Evolutionary conservation across 1,140 invertebrate genomes (phyloP).

Genomic region (Campoletis sonorensis): DNA sequence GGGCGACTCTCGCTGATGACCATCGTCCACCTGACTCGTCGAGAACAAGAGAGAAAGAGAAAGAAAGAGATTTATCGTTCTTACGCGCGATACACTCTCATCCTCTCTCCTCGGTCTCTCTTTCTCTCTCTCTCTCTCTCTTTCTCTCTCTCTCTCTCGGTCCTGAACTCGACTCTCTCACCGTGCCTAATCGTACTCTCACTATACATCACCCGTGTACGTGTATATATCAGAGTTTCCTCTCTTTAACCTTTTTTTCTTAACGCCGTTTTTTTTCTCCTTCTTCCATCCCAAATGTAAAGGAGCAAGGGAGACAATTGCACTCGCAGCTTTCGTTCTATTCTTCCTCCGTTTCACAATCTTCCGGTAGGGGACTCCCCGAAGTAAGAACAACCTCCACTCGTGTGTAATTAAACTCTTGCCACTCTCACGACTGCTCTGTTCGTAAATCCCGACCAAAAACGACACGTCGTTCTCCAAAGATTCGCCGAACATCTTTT

Average conservation of each 20-base stretch:
- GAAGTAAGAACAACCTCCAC: conserved; percentile 5
- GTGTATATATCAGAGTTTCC: conserved; percentile 44
- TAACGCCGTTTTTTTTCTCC: neutral
- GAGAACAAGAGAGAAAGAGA: conserved; percentile 38
- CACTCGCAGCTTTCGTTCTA: conserved; percentile 17
- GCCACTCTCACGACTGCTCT: conserved; percentile 31
- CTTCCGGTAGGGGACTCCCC: neutral
- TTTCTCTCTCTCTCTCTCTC: too few relatives aligned
- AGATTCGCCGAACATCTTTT: neutral
- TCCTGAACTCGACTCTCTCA: conserved; percentile 37
- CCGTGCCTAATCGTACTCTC: conserved; percentile 53
- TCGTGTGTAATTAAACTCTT: conserved; percentile 43
- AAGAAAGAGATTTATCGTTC: conserved; percentile 70
- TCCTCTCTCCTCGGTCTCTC: conserved; percentile 26
- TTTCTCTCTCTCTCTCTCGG: conserved; percentile 25
- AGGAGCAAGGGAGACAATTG: conserved; percentile 18
- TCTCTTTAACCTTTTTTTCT: conserved; percentile 52
- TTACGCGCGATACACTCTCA: conserved; percentile 56
- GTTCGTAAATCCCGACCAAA: neutral
- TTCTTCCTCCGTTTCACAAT: conserved; percentile 25
- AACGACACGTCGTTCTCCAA: neutral
- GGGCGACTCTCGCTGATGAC: conserved; percentile 70
- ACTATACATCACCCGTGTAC: neutral
- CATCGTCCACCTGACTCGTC: conserved; percentile 74
- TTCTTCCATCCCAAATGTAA: neutral